phyloP scores from a whole-genome alignment of 1,140 invertebrate genomes.

The Meloidogyne hapla region DNA sequence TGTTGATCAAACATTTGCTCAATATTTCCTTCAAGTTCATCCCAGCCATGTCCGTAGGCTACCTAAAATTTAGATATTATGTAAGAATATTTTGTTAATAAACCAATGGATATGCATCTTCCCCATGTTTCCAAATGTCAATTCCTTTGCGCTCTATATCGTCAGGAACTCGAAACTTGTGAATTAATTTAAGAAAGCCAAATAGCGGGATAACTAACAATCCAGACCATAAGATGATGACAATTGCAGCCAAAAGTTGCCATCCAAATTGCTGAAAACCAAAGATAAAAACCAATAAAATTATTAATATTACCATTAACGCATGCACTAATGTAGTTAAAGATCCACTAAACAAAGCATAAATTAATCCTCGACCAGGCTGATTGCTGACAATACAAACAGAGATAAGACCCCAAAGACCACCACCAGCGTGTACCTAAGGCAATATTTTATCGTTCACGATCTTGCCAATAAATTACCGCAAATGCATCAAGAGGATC shows the following conservation, averaged over 20 bases:
- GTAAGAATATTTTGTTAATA: background rate
- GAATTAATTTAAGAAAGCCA: constrained; percentile 64
- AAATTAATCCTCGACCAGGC: constrained; percentile 51
- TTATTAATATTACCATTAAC: constrained; percentile 32
- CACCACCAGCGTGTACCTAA: constrained; percentile 68
- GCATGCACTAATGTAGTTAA: constrained; percentile 49
- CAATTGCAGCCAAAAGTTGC: constrained; percentile 66
- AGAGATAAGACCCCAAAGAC: constrained; percentile 68
- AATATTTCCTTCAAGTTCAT: constrained; percentile 41
- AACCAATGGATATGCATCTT: constrained; percentile 68
- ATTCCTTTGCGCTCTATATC: constrained; percentile 68
- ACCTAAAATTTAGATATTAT: constrained; percentile 17
- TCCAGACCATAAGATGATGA: constrained; percentile 67
- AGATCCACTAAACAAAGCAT: constrained; percentile 2
- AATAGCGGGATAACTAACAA: constrained; percentile 66
- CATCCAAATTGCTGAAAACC: constrained; percentile 65
- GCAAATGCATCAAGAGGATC: constrained; percentile 70
- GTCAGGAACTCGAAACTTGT: constrained; percentile 65
- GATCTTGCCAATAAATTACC: constrained; percentile 32
- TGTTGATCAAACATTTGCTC: background rate
- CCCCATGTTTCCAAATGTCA: constrained; percentile 68
- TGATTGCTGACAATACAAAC: constrained; percentile 29
- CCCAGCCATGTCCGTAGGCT: constrained; percentile 66
- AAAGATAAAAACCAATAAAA: background rate
- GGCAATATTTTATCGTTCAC: no score